Evolutionary conservation across 2,113 vertebrate genomes (phyloP).

Genomic region (Osmerus eperlanus): DNA sequence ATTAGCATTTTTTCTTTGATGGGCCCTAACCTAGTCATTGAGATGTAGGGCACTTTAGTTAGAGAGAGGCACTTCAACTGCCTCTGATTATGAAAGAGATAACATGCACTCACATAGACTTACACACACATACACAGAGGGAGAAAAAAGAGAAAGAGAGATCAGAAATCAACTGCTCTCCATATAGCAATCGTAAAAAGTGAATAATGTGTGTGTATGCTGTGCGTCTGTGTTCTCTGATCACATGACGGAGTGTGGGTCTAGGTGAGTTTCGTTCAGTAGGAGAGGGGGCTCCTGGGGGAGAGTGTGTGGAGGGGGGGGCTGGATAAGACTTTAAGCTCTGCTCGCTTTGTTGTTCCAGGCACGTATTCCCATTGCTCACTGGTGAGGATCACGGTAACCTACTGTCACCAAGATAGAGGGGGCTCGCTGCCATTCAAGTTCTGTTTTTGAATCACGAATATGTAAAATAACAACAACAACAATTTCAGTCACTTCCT

Average conservation of each 20-base stretch:
- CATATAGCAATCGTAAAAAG: background rate
- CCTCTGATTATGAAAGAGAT: constrained; percentile 41
- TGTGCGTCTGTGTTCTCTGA: constrained; percentile 10
- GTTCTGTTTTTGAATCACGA: constrained; percentile 14
- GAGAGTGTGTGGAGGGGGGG: constrained; percentile 4
- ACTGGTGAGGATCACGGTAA: constrained; percentile 36
- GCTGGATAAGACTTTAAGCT: constrained; percentile 39
- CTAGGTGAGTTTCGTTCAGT: constrained; percentile 22
- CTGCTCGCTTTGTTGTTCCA: constrained; percentile 30
- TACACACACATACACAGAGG: background rate
- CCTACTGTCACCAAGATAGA: constrained; percentile 35
- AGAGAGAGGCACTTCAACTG: background rate
- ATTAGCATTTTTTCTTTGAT: constrained; percentile 51
- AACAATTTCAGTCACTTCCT: constrained; percentile 23
- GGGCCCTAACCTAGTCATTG: constrained; percentile 32
- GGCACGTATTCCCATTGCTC: constrained; percentile 14
- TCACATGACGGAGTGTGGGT: constrained; percentile 32
- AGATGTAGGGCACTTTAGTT: constrained; percentile 45
- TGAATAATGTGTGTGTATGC: constrained; percentile 1
- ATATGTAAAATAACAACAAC: constrained; percentile 28
- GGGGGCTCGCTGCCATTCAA: constrained; percentile 24
- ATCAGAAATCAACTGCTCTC: background rate
- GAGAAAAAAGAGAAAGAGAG: background rate
- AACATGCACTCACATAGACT: background rate
- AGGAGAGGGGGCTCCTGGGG: constrained; percentile 20